Base-by-base conservation (phyloP, 2,113 vertebrate genomes). In the Pycnonotus jocosus region DNA sequence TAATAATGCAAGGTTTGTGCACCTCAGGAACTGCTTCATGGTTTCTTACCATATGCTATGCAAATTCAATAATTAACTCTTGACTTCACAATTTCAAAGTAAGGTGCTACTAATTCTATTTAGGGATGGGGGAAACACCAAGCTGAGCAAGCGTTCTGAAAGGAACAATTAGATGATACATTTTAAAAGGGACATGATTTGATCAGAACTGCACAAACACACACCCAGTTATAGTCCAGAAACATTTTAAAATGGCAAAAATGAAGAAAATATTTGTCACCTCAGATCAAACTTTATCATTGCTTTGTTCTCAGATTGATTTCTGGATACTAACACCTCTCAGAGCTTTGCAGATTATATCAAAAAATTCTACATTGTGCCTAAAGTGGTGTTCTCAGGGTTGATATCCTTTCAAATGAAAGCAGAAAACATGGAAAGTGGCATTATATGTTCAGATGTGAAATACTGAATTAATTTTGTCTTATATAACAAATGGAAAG, bases 1-100 rank as follows among this genome's bases (percentile, higher is more conserved):
- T 94, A 96, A 95, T 95, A 97, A 95, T 86, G 82, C 91, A 94
- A 86, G 88, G 80, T 94, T 95, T 95, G 83, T 97, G 92, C 86
- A 94, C 91, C 77, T 88, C 86, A 92, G 91, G 90, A 97, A 92
- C 83, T 81, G 82, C 83, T 96, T 96, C 86, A 66, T 1, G 0
- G 72, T 86, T 96, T 94, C 83, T 74, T 88, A 86, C 88, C 95
- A 94, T 93, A 94, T 95, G 92, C 91, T 88, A 64, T 56, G 72
- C 82, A 96, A 93, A 94, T 93, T 70, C 64, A 74, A 47, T 78
- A 91, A 88, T 93, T 90, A 88, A 38, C 61, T 94, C 86, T 68
- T 93, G 86, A 94, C 24, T 93, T 92, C 60, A 64, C 56, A 73
- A 68, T 83, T 94, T 88, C 58, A 86, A 91, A 86, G 83, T 58